Evolutionary conservation across 2,113 vertebrate species (phyloP).

Genomic region (Hassar affinis): DNA sequence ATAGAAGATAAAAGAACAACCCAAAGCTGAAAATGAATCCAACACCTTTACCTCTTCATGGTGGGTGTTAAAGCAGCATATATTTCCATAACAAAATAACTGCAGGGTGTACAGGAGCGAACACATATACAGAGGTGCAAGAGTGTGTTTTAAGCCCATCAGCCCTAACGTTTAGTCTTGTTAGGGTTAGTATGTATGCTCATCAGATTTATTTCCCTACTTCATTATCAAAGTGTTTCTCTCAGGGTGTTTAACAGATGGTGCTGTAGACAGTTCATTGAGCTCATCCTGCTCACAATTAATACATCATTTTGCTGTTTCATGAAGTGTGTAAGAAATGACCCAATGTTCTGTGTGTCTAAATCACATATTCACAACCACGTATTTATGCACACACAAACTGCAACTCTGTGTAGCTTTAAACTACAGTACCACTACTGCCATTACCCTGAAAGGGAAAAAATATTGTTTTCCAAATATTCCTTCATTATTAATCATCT

Average conservation of each 20-base stretch:
- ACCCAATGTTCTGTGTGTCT: too few species aligned
- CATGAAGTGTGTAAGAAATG: slow-evolving; percentile 6
- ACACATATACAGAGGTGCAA: not conserved
- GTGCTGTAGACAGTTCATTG: not conserved
- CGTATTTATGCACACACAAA: not conserved
- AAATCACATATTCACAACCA: not conserved
- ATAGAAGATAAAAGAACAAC: not conserved
- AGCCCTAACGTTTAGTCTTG: not conserved
- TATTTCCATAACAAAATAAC: not conserved
- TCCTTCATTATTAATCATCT: not conserved
- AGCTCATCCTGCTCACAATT: not conserved
- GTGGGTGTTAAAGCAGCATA: not conserved
- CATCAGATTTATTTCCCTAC: not conserved
- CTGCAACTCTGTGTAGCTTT: not conserved
- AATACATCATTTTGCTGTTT: not conserved
- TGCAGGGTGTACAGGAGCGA: not conserved
- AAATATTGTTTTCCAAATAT: not conserved
- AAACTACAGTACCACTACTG: not conserved
- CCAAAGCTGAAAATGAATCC: not conserved
- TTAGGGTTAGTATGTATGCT: not conserved
- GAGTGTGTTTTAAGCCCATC: not conserved
- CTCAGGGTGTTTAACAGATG: not conserved
- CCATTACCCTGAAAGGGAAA: not conserved
- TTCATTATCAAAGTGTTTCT: not conserved
- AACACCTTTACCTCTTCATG: not conserved